A percentile compares a stretch with the other conserved stretches of the same genome.
Conservation (phyloP, 2,113 vertebrate species). For the Mustela lutreola region DNA sequence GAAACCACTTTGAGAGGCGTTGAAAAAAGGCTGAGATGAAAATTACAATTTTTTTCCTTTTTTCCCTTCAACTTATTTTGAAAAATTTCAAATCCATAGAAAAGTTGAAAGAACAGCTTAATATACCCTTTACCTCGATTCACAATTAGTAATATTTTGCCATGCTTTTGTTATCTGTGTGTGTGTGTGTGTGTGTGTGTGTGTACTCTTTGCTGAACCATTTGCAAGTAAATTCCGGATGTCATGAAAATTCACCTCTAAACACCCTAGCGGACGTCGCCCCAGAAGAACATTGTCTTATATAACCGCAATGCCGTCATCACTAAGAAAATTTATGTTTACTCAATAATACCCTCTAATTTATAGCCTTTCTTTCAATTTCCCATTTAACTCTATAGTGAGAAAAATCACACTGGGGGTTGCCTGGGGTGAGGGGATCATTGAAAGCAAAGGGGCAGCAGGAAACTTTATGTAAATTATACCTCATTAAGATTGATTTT, state of each 20-base stretch:
- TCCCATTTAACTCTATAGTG: neutral
- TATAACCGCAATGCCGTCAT: neutral
- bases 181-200: no score
- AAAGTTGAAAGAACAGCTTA: conserved; percentile 55
- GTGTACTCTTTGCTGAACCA: neutral
- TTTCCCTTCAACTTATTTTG: neutral
- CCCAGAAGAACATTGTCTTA: conserved; percentile 50
- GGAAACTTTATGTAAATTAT: neutral
- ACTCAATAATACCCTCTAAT: conserved; percentile 54
- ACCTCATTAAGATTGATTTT: neutral
- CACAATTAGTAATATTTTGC: conserved; percentile 35
- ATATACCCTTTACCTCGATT: neutral
- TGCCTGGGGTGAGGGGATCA: neutral
- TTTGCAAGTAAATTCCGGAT: conserved; percentile 45
- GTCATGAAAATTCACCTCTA: conserved; percentile 39
- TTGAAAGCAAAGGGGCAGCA: neutral
- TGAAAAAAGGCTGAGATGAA: conserved; percentile 50
- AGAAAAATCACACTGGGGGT: conserved; percentile 1
- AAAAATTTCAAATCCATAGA: conserved; percentile 46
- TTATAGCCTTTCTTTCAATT: conserved; percentile 66
- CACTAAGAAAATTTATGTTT: conserved; percentile 65
- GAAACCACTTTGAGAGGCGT: conserved; percentile 13
- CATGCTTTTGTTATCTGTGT: conserved; percentile 7
- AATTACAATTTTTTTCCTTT: neutral
- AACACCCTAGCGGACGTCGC: neutral